Base-by-base conservation (phyloP, 2,888 invertebrate genomes). In the Cerceris rybyensis region DNA sequence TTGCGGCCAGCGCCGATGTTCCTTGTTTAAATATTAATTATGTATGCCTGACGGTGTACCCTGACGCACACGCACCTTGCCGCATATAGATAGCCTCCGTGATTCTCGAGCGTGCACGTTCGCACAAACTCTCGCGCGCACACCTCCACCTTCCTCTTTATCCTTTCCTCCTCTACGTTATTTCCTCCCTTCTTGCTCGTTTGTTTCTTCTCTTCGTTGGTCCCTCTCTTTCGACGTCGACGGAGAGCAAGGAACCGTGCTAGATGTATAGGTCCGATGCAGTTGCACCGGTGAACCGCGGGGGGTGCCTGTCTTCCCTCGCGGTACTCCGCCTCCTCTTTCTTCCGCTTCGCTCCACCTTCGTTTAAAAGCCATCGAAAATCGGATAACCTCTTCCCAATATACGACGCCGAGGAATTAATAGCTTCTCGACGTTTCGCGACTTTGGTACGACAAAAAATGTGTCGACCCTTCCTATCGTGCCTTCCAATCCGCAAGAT, bases 21-120 rank as follows among this genome's bases (percentile, higher is more conserved):
- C 68, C 88, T 88, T 89, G 87, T 88, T 90, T 88, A 89, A 91
- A 90, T 91, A 91, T 91, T 90, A 90, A 90, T 91, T 91, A 91
- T 91, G 90, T 88, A 90, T 90, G 88, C 88, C 87, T 82, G 87
- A 86, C 86, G 86, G 83, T 88, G 87, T 85, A 86, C 74, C 76
- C 82, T 82, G 83, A 87, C 86, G 87, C 87, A 84, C 86, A 85
- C 87, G 87, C 89, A 86, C 86, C 87, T 85, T 72, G 83, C 76
- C 87, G 87, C 83, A 85, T 87, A 82, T 72, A 82, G 88, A 87
- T 86, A 80, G 81, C 70, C 76, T 75, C 82, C 55, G 70, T 69
- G 66, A 64, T 59, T 74, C 71, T 74, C 74, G 68, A 60, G 39
- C 75, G 72, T 28, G 66, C 61, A 54, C 71, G 69, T 76, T 70